A percentile compares a stretch with the other conserved stretches of the same genome.
phyloP scores from a whole-genome alignment of 1,140 invertebrate species.

The Drosophila tani region DNA sequence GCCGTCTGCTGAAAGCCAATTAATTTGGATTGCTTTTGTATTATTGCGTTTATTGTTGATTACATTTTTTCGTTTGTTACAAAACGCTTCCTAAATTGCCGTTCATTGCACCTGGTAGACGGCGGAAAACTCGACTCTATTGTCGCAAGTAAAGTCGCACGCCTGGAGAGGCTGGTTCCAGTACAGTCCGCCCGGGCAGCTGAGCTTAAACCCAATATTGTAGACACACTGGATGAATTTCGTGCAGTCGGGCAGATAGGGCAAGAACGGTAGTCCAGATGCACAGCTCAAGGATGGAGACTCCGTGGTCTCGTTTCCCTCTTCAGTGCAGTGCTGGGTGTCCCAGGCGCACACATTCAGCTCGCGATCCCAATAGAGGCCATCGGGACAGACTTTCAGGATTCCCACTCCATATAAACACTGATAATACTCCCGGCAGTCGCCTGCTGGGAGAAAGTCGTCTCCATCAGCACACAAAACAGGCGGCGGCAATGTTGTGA shows the following conservation, averaged over 20 bases:
- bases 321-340: constrained; percentile 10
- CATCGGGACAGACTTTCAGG: constrained; percentile 30
- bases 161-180: constrained; percentile 49
- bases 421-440: constrained; percentile 47
- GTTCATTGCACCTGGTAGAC: constrained; percentile 33
- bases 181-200: constrained; percentile 28
- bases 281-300: constrained; percentile 21
- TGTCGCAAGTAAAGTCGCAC: constrained; percentile 48
- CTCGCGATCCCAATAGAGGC: constrained; percentile 46
- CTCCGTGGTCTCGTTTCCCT: constrained; percentile 4
- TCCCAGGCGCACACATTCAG: constrained; percentile 45
- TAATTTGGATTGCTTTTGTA: constrained; percentile 23
- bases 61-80: constrained; percentile 16
- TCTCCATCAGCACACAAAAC: constrained; percentile 34
- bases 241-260: constrained; percentile 34
- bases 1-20: constrained; percentile 29
- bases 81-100: constrained; percentile 15
- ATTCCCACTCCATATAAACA: constrained; percentile 41
- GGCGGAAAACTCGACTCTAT: not conserved
- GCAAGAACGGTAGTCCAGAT: constrained; percentile 23
- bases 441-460: constrained; percentile 28
- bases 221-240: constrained; percentile 53
- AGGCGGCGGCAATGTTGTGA: constrained; percentile 27
- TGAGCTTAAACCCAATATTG: constrained; percentile 27
- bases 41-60: constrained; percentile 34